Base-by-base conservation (phyloP, 1,140 invertebrate genomes). In the Diachasmimorpha longicaudata region DNA sequence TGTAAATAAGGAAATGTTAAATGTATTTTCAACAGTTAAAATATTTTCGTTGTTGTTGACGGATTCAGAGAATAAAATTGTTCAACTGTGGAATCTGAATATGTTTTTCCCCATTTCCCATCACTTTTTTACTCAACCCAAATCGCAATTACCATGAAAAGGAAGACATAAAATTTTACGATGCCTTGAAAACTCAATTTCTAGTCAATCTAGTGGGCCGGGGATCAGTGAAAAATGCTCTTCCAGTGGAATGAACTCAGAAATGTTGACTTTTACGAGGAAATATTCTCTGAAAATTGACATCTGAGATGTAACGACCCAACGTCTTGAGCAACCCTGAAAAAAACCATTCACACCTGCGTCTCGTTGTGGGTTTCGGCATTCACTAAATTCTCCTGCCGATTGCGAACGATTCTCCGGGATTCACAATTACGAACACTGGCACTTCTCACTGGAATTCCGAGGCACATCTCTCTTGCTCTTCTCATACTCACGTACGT, bases 401-500 rank as follows among this genome's bases (percentile, higher is more conserved):
- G 23, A 39, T 75, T 70, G 79, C 8, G 73, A 44, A 6, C 2
- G 31, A 6, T 31, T 25, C 69, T 77, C 8, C 74, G 42, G 11
- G 70, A 44, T 16, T 80, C 72, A 39, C 80, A 81, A 31, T 83
- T 78, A 4, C 79, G 80, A 31, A 85, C 78, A 71, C 81, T 85
- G 0, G 80, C 81, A 42, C 81, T 83, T 78, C 81, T 79, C 19
- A 67, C 78, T 8, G 81, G 75, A 3, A 77, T 70, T 21, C 46
- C 16, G 14, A 81, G 78, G 75, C 73, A 82, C n/a, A 74, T 79
- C 58, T 82, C 84, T 25, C 77, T 80, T 78, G 85, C 82, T 11
- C 78, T 78, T 8, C 80, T 68, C 11, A 87, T 81, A 39, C 83
- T 90, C 70, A 93, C 89, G 86, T 92, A 93, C 0, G 92, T 92